Conservation (phyloP, 2,888 invertebrate species). For the Tridacna gigas region DNA sequence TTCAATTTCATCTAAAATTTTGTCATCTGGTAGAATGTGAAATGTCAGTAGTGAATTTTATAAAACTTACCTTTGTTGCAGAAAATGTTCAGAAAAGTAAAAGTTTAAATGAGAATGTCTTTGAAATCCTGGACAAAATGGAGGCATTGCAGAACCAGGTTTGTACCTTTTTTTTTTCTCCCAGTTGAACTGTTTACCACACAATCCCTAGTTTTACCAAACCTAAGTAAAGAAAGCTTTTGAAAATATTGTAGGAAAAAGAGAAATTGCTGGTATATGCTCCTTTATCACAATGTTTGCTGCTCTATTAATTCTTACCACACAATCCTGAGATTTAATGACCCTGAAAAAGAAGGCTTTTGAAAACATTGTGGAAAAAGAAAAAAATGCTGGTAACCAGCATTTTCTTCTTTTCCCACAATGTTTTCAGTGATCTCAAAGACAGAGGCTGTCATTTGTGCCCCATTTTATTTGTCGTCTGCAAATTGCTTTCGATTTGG, state of each 20-base stretch:
- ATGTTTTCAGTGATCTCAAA: not conserved
- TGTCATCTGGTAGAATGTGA: too few species aligned
- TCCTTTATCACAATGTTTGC: too few species aligned
- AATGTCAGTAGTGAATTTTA: too few species aligned
- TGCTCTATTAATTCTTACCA: not conserved
- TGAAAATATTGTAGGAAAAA: too few species aligned
- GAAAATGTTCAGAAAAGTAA: slow-evolving; percentile 82
- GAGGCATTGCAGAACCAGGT: slow-evolving; percentile 82
- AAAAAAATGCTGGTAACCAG: not conserved
- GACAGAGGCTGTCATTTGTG: too few species aligned
- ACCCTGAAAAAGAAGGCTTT: not conserved
- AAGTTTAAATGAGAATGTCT: slow-evolving; percentile 81
- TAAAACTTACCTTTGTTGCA: slow-evolving; percentile 43
- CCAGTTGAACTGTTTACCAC: not conserved
- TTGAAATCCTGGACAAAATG: slow-evolving; percentile 82
- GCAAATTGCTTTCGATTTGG: too few species aligned
- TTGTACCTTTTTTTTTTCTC: slow-evolving; percentile 16
- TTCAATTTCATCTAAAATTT: too few species aligned
- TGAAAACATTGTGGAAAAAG: slow-evolving; percentile 2
- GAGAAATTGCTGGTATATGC: too few species aligned
- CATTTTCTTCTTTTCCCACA: slow-evolving; percentile 8
- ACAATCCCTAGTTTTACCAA: too few species aligned
- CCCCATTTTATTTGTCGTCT: too few species aligned
- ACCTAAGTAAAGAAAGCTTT: too few species aligned
- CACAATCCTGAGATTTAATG: not conserved